Base-by-base conservation (phyloP, 2,888 invertebrate genomes). In the Falcaria lacertinaria region DNA sequence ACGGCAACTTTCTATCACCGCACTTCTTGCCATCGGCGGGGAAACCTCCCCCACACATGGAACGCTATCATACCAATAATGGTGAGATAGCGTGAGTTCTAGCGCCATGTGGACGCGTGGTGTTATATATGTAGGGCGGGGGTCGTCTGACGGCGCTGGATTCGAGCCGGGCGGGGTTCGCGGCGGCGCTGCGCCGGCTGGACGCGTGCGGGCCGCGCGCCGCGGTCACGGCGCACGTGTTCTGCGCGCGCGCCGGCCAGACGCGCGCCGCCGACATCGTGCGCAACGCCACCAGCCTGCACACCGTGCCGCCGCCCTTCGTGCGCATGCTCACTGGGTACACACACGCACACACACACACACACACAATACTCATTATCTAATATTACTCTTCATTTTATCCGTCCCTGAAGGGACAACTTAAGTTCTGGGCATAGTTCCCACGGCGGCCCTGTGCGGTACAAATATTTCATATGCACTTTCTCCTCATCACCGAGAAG, bases 201-300 rank as follows among this genome's bases (percentile, higher is more conserved):
- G 99, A 99, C 82, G 93, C 93, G 54, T 93, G 97, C 68, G 96
- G 97, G 60, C 93, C 95, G 32, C 91, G 98, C 51, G 96, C 96
- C 2, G 94, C 94, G 65, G 96, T 98, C 70, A 98, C 98, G 0
- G 97, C 96, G 50, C 97, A 98, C 78, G 92, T 98, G 56, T 97
- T 98, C 89, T 98, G 98, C 71, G 97, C 97, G 1, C 94, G 95
- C 75, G 92, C 95, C 11, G 97, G 96, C 0, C 98, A 98, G 80
- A 92, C 92, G 39, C 84, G 84, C 48, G 93, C 95, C 0, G 88
- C 91, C 8, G 95, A 97, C 59, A 97, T 99, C 52, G 91, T 99
- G 11, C 88, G 90, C 42, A 97, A 97, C 86, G 93, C 94, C 92
- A 78, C 40, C 71, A 90, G 95, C 25, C 82, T 82, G 2, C n/a